A percentile compares a stretch with the other conserved stretches of the same genome.
phyloP scores from a whole-genome alignment of 92 coral and sea anemone species.

The Phymanthus crucifer region DNA sequence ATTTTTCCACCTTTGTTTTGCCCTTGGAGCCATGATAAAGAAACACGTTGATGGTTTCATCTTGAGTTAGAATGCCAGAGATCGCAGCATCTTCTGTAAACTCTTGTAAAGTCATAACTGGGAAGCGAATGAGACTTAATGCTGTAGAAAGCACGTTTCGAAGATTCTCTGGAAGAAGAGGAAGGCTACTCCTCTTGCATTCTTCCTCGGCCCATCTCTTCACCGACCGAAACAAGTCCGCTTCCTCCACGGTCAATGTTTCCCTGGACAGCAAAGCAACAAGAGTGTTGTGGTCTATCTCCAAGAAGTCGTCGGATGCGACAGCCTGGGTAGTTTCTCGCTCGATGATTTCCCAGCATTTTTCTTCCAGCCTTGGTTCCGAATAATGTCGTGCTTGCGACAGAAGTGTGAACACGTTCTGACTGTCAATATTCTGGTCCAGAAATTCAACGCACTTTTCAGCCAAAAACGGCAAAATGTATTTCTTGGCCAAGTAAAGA shows the following conservation, averaged over 20 bases:
- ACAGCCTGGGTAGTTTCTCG: constrained; percentile 74
- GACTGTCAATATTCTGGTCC: constrained; percentile 75
- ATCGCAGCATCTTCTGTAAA: constrained; percentile 84
- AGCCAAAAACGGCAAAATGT: constrained; percentile 80
- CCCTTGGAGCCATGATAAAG: constrained; percentile 81
- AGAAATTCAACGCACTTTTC: constrained; percentile 71
- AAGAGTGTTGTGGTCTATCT: constrained; percentile 65
- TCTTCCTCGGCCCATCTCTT: constrained; percentile 81
- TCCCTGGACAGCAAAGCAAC: constrained; percentile 78
- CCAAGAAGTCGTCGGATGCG: constrained; percentile 69
- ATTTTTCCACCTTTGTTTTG: constrained; percentile 65
- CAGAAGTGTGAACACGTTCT: constrained; percentile 75
- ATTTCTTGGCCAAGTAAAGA: constrained; percentile 83
- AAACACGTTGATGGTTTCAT: constrained; percentile 72
- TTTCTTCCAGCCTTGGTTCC: constrained; percentile 76
- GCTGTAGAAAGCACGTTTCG: constrained; percentile 73
- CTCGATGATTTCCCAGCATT: constrained; percentile 84
- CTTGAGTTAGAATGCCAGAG: constrained; percentile 77
- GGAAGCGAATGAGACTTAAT: constrained; percentile 71
- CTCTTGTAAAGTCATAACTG: constrained; percentile 77
- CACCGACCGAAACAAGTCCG: constrained; percentile 73
- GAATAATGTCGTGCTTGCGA: constrained; percentile 80
- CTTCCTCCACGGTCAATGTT: constrained; percentile 68
- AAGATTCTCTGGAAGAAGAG: constrained; percentile 69
- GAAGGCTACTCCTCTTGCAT: constrained; percentile 57